Percentiles rank a stretch among this genome's conserved stretches.
Conservation (phyloP, 2,888 invertebrate species). For the Sphinx pinastri region DNA sequence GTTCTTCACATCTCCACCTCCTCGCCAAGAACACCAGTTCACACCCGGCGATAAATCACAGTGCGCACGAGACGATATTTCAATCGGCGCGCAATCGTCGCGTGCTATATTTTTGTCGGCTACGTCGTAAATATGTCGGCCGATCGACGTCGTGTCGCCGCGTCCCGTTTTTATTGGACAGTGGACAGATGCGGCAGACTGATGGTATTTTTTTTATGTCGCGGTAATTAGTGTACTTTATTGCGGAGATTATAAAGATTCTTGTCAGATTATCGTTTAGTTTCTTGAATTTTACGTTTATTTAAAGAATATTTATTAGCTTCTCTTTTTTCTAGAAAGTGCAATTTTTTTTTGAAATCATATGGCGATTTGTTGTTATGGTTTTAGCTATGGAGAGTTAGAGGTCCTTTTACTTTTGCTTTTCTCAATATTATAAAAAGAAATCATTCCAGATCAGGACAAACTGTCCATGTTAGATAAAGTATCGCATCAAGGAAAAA, state of each 20-base stretch:
- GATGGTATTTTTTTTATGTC: slow-evolving; percentile 15
- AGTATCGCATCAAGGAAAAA: too few relatives aligned
- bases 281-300: background rate
- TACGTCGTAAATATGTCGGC: slow-evolving; percentile 70
- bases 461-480: too few relatives aligned
- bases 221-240: slow-evolving; percentile 3
- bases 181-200: slow-evolving; percentile 2
- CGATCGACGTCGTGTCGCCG: slow-evolving; percentile 39
- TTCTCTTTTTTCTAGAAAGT: too few relatives aligned
- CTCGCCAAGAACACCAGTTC: slow-evolving; percentile 6
- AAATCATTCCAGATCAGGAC: too few relatives aligned
- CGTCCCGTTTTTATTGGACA: slow-evolving; percentile 24
- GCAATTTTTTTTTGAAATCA: too few relatives aligned
- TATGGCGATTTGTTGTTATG: too few relatives aligned
- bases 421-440: too few relatives aligned
- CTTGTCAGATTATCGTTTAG: slow-evolving; percentile 3
- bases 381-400: too few relatives aligned
- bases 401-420: too few relatives aligned
- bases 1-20: background rate
- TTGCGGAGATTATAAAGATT: background rate
- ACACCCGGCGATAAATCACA: slow-evolving; percentile 16
- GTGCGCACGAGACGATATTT: slow-evolving; percentile 52
- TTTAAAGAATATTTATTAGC: background rate
- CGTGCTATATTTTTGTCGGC: slow-evolving; percentile 74
- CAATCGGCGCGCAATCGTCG: slow-evolving; percentile 64